Base-by-base conservation (phyloP, 1,140 invertebrate genomes). In the Aplysia californica region DNA sequence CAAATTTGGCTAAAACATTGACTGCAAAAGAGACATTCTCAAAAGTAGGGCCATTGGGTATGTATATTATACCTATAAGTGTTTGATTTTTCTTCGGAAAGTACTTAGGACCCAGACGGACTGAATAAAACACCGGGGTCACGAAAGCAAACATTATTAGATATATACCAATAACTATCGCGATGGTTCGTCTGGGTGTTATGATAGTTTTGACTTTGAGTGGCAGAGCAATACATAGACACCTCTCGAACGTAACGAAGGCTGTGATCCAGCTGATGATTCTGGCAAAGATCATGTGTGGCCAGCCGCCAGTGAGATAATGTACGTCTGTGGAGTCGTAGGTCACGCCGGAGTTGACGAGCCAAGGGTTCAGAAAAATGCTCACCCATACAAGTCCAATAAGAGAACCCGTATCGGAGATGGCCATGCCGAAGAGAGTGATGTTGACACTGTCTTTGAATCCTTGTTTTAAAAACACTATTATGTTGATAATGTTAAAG, bases 261-360 rank as follows among this genome's bases (percentile, higher is more conserved):
- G 35, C 67, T 4, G 41, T 50, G 5, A 69, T 50, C 67, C 67
- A 69, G 23, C 67, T 31, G 29, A 50, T 50, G 38, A 69, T 69
- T 2, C 67, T n/a, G 6, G 41, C 23, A 31, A 50, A 69, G 23
- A 39, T 55, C 10, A 69, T 20, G 41, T 69, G 67, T 3, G 67
- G 67, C 21, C 38, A 6, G 4, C 67, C 67, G 10, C 3, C 39
- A 5, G 67, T 50, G 6, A 69, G 6, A 6, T 69, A 26, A 23
- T 69, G n/a, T 2, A 69, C 35, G 1, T 55, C 67, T 5, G 36
- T n/a, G 3, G 26, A 23, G 23, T 6, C 6, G 4, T 55, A 3
- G 29, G 1, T 1, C 4, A 2, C 2, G 1, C 6, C n/a, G n/a
- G n/a, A 5, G 23, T 55, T 5, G 5, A 50, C 67, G 20, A 69